Conservation (phyloP, 2,797 vertebrate genomes). For the Halcyon leucocephala region DNA sequence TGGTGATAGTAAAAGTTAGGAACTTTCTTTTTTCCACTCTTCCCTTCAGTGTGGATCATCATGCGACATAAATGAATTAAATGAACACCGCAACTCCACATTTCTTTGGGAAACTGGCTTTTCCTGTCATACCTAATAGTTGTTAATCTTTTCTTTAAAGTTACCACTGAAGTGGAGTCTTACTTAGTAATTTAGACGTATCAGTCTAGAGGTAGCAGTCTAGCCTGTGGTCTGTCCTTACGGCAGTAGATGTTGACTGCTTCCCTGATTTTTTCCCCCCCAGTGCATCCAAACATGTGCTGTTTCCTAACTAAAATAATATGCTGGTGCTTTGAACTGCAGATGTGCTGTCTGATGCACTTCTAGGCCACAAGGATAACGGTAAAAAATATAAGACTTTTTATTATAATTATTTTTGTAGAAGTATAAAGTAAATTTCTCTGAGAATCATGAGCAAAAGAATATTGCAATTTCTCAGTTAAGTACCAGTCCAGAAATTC, state of each 20-base stretch:
- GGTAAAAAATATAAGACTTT: neutral
- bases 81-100: neutral
- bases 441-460: neutral
- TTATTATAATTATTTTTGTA: neutral
- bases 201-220: neutral
- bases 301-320: neutral
- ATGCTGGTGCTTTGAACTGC: neutral
- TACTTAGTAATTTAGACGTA: neutral
- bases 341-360: neutral
- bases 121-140: neutral
- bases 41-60: neutral
- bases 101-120: neutral
- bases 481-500: neutral
- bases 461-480: neutral
- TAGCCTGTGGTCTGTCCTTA: neutral
- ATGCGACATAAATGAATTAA: neutral
- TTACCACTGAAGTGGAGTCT: neutral
- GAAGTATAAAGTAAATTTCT: neutral
- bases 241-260: neutral
- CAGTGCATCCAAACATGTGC: neutral
- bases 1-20: neutral
- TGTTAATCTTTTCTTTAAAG: neutral
- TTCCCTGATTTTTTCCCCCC: neutral
- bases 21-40: neutral
- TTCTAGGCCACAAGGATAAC: neutral